These are phyloP conservation scores for Oligia fasciuncula DNA, from an alignment of 2,888 invertebrate genomes.

Conservation along the genomic window DNA sequence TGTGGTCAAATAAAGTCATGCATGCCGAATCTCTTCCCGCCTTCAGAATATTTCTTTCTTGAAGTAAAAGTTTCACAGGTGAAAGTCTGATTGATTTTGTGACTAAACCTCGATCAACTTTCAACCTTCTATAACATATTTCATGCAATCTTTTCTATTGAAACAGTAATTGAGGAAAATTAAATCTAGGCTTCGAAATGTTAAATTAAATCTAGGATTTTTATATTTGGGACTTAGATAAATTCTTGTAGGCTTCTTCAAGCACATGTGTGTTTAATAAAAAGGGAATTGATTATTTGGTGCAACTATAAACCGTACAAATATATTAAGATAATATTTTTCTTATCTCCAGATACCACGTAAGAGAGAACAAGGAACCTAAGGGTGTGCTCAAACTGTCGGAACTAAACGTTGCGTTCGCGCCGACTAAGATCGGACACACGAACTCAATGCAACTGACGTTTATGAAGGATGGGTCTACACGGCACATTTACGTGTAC, in stretches of 20 bases:
- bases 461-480: conserved; percentile 95
- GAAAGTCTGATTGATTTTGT: conserved; percentile 30
- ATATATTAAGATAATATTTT: conserved; percentile 11
- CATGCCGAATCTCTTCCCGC: conserved; percentile 50
- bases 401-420: conserved; percentile 95
- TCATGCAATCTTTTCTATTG: conserved; percentile 16
- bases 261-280: conserved; percentile 21
- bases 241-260: neutral
- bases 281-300: neutral
- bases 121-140: conserved; percentile 33
- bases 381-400: conserved; percentile 95
- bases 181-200: neutral
- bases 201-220: neutral
- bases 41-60: conserved; percentile 2
- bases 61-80: conserved; percentile 23
- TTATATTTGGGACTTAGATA: neutral
- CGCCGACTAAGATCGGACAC: conserved; percentile 94
- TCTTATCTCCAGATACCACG: conserved; percentile 89
- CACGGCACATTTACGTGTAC: conserved; percentile 96
- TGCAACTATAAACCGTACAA: neutral
- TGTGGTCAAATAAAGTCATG: conserved; percentile 16
- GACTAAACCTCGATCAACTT: conserved; percentile 34
- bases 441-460: conserved; percentile 96
- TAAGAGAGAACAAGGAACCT: conserved; percentile 94
- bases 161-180: neutral